phyloP scores from a whole-genome alignment of 2,888 invertebrate species.

The Schizaphis graminum region DNA sequence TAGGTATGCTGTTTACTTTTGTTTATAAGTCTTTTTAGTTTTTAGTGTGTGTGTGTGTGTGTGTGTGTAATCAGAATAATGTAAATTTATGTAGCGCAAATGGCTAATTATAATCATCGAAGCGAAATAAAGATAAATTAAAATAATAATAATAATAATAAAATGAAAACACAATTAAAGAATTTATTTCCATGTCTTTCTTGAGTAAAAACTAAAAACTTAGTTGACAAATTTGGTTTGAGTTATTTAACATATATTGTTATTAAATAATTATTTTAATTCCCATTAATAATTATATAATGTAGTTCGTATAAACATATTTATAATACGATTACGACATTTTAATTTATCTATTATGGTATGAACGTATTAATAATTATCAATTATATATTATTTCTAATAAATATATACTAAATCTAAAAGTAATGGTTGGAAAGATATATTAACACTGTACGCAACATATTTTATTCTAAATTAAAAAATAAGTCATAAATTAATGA shows the following conservation, averaged over 20 bases:
- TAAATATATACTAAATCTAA: neutral
- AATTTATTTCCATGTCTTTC: neutral
- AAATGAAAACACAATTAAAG: neutral
- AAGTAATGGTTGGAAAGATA: neutral
- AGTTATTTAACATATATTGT: neutral
- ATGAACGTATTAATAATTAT: neutral
- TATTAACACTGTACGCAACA: too few species aligned
- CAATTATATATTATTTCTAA: neutral
- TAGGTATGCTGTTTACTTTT: neutral
- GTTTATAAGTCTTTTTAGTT: neutral
- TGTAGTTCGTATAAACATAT: neutral
- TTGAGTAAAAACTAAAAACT: neutral
- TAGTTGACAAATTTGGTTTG: neutral
- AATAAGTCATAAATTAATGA: neutral
- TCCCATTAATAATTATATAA: neutral
- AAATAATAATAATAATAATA: neutral
- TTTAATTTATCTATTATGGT: neutral
- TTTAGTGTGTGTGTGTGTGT: neutral
- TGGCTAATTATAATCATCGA: neutral
- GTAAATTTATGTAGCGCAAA: neutral
- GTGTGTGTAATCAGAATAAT: neutral
- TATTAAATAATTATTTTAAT: neutral
- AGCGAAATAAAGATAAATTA: neutral
- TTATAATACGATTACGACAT: neutral
- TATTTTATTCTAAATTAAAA: neutral